These are phyloP conservation scores for Eupithecia insigniata DNA, from an alignment of 2,888 invertebrate species.

Conservation along the genomic window DNA sequence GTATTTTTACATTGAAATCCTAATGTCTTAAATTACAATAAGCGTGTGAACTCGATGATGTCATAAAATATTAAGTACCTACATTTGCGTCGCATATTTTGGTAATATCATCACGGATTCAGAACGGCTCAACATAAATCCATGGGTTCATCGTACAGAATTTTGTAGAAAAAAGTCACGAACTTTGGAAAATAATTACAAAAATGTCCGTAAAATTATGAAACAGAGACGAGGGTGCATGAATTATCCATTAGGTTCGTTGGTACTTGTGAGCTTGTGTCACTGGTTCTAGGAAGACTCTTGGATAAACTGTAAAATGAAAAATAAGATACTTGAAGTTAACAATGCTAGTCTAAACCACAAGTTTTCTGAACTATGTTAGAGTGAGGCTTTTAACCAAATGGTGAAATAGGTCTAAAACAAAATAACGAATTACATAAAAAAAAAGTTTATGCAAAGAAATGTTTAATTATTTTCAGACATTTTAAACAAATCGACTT, in stretches of 20 bases:
- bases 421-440: too few species aligned
- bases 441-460: too few species aligned
- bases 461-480: not conserved
- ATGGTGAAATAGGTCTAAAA: too few species aligned
- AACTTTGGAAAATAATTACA: slow-evolving; percentile 71
- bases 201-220: slow-evolving; percentile 74
- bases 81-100: slow-evolving; percentile 10
- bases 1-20: not conserved
- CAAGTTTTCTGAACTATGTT: too few species aligned
- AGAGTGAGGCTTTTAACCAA: too few species aligned
- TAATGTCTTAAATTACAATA: not conserved
- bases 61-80: slow-evolving; percentile 1
- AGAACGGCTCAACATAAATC: slow-evolving; percentile 32
- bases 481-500: too few species aligned
- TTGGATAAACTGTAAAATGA: not conserved
- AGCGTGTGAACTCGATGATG: slow-evolving; percentile 5
- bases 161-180: slow-evolving; percentile 55
- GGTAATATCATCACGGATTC: slow-evolving; percentile 28
- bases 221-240: slow-evolving; percentile 76
- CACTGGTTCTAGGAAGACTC: not conserved
- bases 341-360: too few species aligned
- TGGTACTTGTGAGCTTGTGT: slow-evolving; percentile 12
- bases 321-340: not conserved
- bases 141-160: slow-evolving; percentile 43
- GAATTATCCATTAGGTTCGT: slow-evolving; percentile 76